Base-by-base conservation (phyloP, 2,113 vertebrate genomes). In the Formicarius rufipectus region DNA sequence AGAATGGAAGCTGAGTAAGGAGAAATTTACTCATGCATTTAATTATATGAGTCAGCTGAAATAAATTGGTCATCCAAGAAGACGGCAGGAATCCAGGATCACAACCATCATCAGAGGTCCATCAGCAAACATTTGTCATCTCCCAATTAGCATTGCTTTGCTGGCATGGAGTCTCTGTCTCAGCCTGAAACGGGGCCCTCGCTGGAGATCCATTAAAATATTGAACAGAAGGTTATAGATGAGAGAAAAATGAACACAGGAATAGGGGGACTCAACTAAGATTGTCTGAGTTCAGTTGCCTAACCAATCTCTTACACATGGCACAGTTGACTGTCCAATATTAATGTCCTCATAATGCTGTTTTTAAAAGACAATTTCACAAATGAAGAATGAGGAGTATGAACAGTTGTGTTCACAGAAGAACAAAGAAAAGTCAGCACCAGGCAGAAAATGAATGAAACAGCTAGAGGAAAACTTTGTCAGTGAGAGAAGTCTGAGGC, bases 11-110 rank as follows among this genome's bases (percentile, higher is more conserved):
- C 37, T 71, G 74, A 55, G 12, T 18, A 56, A 85, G 52, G 63
- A 77, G 37, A 89, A 81, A 92, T 84, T 91, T 55, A 69, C 63
- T 90, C 74, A 8, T 74, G 64, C 25, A n/a, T 95, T 87, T 94
- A 79, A 94, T 95, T 93, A 67, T 76, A n/a, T 52, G 63, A 93
- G 18, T 89, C 74, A 75, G 75, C 35, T 30, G 58, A 95, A 95
- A 79, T 37, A 63, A 82, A 71, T 20, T 45, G 91, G 60, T 96
- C 81, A 91, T 85, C 63, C 20, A 52, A n/a, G 68, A n/a, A 84
- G 75, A 84, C 40, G 12, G 42, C 52, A 89, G 74, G 55, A 81
- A 96, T 96, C 58, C 45, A 79, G 30, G 28, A 93, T 53, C 76
- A 67, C 75, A 84, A 45, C 22, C 21, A 19, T 40, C 64, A 88